Evolutionary conservation across 2,888 invertebrate species (phyloP), one percentile per base, ranked within the genome.

Genomic region (Incurvaria masculella): DNA sequence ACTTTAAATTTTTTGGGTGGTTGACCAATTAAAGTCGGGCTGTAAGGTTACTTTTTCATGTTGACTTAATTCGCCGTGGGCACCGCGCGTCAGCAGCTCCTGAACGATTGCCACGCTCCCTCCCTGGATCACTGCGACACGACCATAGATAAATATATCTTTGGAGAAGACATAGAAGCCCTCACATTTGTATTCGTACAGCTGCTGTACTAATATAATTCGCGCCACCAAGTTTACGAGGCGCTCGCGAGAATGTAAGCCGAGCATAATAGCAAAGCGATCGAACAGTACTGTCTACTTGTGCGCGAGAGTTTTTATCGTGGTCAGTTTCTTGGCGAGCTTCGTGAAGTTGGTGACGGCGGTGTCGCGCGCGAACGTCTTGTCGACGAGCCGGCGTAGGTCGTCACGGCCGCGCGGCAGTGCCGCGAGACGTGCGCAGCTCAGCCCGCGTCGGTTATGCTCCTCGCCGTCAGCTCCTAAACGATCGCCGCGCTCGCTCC

Each of bases 41-140:
- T n/a, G n/a, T n/a, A n/a, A n/a, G n/a, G n/a, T n/a, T n/a, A n/a
- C n/a, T n/a, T n/a, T n/a, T n/a, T n/a, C n/a, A n/a, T n/a, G n/a
- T n/a, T n/a, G n/a, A n/a, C n/a, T n/a, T n/a, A n/a, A n/a, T n/a
- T n/a, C n/a, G n/a, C n/a, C 54, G 52, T 70, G 64, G 38, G 80
- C 75, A 23, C 81, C 81, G 11, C 74, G 68, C 2, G 54, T 42
- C 17, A 81, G 58, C 54, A 82, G 60, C 55, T 74, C 69, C 11
- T 65, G 60, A 1, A 80, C 60, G 38, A 82, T 57, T 3, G 64
- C 68, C 1, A 68, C 65, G 1, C 54, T 58, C 1, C 72, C 69
- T 8, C 69, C 69, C 57, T 81, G 69, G 43, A 76, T 71, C 17
- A 78, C 82, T 81, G 57, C 2, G 14, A 33, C n/a, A n/a, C n/a